phyloP scores from a whole-genome alignment of 2,888 invertebrate genomes.

The Oligia latruncula region DNA sequence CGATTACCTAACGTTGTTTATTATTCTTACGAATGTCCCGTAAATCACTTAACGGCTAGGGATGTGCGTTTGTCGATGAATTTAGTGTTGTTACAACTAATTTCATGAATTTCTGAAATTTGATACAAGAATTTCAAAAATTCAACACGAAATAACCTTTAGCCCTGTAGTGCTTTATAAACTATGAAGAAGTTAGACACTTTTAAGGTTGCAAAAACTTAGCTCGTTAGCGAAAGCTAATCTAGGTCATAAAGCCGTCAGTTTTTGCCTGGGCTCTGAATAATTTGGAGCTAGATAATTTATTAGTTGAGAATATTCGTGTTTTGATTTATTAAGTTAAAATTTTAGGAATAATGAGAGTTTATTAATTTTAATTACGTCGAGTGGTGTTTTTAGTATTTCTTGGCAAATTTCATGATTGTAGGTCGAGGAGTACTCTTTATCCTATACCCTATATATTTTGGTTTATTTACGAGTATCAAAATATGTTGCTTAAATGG shows the following conservation, averaged over 20 bases:
- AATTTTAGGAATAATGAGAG: neutral
- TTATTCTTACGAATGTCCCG: neutral
- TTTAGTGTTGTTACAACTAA: too few relatives aligned
- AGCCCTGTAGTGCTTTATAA: neutral
- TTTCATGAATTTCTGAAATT: neutral
- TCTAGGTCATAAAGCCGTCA: constrained; percentile 31
- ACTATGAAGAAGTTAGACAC: neutral
- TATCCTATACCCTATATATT: too few relatives aligned
- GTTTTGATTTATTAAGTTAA: neutral
- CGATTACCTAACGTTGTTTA: too few relatives aligned
- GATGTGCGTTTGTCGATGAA: too few relatives aligned
- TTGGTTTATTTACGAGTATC: too few relatives aligned
- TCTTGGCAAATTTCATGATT: too few relatives aligned
- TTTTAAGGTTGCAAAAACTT: constrained; percentile 34
- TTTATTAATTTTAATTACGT: neutral
- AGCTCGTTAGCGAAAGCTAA: constrained; percentile 44
- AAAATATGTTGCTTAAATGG: too few relatives aligned
- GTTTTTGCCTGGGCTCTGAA: constrained; percentile 34
- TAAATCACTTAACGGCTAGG: too few relatives aligned
- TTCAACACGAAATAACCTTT: neutral
- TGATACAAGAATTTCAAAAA: too few relatives aligned
- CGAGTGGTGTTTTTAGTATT: neutral
- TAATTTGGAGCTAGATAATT: constrained; percentile 40
- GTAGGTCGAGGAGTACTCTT: too few relatives aligned
- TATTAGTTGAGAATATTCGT: constrained; percentile 12